A percentile compares a stretch with the other conserved stretches of the same genome.
Conservation (phyloP, 2,888 invertebrate genomes). For the Gisinianus flammeolus region DNA sequence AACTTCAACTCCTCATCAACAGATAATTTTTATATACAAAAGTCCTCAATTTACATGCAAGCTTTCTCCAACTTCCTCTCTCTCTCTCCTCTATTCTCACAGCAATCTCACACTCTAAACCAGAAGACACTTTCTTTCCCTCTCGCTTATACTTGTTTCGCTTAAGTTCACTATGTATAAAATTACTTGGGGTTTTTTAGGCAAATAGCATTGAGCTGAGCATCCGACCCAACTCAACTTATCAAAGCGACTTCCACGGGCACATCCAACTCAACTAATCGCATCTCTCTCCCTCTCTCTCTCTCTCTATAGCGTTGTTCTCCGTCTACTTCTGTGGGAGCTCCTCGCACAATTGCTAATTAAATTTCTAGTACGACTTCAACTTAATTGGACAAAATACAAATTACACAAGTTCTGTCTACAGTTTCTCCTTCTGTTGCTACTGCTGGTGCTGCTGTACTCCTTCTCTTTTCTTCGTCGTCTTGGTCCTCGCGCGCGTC, state of each 20-base stretch:
- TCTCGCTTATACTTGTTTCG: neutral
- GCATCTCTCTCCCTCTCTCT: neutral
- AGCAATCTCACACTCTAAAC: no score
- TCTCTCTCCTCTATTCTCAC: no score
- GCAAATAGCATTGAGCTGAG: neutral
- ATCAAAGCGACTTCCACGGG: no score
- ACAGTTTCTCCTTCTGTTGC: neutral
- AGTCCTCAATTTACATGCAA: neutral
- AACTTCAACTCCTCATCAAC: neutral
- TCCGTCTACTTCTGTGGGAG: no score
- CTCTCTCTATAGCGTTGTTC: no score
- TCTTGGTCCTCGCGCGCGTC: no score
- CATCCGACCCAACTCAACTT: neutral
- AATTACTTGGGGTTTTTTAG: conserved; percentile 7
- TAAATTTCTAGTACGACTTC: neutral
- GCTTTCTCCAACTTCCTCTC: no score
- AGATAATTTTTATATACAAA: neutral
- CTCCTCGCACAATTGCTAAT: conserved; percentile 5
- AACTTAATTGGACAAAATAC: conserved; percentile 18
- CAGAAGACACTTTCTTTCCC: no score
- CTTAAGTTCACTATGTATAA: neutral
- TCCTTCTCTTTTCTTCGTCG: no score
- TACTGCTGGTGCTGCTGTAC: neutral
- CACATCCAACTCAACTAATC: neutral
- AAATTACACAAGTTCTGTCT: neutral